A percentile compares a stretch with the other conserved stretches of the same genome.
phyloP scores from a whole-genome alignment of 1,140 invertebrate genomes.

The Eriocheir sinensis region DNA sequence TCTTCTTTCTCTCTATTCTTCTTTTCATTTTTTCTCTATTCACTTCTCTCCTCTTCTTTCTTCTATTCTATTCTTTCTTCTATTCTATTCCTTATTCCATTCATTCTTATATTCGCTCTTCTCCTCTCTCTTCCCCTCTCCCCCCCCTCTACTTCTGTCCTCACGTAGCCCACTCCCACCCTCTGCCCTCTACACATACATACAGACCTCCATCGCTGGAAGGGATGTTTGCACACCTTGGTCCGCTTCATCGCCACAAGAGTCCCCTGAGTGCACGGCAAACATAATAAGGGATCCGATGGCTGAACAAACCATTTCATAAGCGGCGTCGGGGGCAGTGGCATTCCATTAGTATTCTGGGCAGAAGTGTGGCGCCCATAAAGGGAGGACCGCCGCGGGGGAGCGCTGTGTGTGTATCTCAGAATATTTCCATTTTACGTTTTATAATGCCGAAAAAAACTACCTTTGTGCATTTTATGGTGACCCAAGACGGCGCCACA shows the following conservation, averaged over 20 bases:
- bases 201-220: neutral
- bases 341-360: neutral
- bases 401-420: neutral
- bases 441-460: neutral
- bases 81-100: no score
- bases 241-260: neutral
- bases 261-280: neutral
- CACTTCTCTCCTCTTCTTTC: neutral
- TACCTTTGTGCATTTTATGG: neutral
- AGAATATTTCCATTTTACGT: conserved; percentile 6
- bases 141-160: neutral
- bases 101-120: no score
- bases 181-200: neutral
- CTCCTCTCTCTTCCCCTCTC: neutral
- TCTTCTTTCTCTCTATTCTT: neutral
- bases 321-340: neutral
- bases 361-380: neutral
- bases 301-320: conserved; percentile 2
- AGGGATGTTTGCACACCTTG: neutral
- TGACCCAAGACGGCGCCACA: neutral
- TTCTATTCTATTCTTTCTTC: neutral
- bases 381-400: neutral
- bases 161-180: no score
- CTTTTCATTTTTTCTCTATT: no score
- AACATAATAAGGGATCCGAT: neutral